Percentiles rank a stretch among this genome's conserved stretches.
Conservation (phyloP, 2,797 vertebrate genomes). For the Antennarius maculatus region DNA sequence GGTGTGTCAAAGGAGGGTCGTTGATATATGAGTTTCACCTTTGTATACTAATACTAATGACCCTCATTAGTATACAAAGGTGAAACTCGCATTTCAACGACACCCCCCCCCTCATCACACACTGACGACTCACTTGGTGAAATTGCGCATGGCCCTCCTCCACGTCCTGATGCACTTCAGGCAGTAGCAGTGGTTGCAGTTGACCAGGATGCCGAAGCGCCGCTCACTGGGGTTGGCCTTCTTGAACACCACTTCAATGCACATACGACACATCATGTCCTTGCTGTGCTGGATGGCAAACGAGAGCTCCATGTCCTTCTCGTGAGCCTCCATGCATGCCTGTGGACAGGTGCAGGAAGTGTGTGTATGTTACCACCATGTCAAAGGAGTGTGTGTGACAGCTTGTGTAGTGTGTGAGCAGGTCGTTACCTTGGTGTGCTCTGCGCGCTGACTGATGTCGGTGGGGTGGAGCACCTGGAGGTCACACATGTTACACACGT, state of each 20-base stretch:
- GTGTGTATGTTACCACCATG: too few species aligned
- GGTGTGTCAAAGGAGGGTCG: too few species aligned
- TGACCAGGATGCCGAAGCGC: conserved; percentile 96
- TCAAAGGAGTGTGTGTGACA: too few species aligned
- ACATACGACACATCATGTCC: conserved; percentile 98
- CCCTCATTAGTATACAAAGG: too few species aligned
- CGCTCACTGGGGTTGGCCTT: conserved; percentile 95
- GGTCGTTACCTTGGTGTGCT: conserved; percentile 90
- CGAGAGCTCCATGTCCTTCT: conserved; percentile 82
- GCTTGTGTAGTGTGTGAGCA: too few species aligned
- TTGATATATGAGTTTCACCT: too few species aligned
- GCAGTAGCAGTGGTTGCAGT: conserved; percentile 98
- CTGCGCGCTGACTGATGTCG: conserved; percentile 91
- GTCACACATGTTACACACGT: conserved; percentile 96
- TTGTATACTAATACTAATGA: too few species aligned
- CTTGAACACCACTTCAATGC: conserved; percentile 99
- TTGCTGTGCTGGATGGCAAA: conserved; percentile 98
- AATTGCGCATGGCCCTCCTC: conserved; percentile 99
- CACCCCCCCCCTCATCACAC: not conserved
- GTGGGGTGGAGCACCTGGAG: conserved; percentile 94
- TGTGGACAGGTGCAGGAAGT: conserved; percentile 48
- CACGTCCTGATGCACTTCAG: conserved; percentile 99
- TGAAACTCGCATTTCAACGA: too few species aligned
- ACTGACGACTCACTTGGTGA: conserved; percentile 91
- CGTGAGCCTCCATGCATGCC: conserved; percentile 97